A percentile compares a stretch with the other conserved stretches of the same genome.
These are phyloP conservation scores for Tricholauxania praeusta DNA, from an alignment of 2,888 invertebrate species.

Conservation along the genomic window DNA sequence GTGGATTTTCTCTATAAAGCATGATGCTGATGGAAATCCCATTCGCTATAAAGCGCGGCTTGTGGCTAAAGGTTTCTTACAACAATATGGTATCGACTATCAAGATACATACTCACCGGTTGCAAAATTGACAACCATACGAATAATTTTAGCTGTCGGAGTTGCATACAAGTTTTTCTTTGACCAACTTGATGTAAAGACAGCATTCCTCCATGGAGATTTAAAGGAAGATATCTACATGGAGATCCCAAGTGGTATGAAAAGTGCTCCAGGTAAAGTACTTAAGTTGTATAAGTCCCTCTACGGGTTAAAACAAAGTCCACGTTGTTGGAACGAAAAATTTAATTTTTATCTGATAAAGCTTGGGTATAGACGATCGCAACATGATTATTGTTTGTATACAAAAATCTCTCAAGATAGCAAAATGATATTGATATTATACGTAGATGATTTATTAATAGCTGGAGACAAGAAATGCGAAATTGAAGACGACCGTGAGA, in stretches of 20 bases:
- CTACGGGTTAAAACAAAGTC: constrained; percentile 8
- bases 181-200: constrained; percentile 14
- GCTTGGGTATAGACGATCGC: background rate
- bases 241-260: background rate
- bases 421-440: too few species aligned
- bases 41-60: too few species aligned
- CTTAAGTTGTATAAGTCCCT: background rate
- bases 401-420: too few species aligned
- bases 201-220: background rate
- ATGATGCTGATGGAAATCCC: constrained; percentile 7
- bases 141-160: too few species aligned
- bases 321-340: constrained; percentile 17
- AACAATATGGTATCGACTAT: too few species aligned
- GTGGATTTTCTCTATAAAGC: background rate
- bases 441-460: background rate
- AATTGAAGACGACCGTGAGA: background rate
- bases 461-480: constrained; percentile 1
- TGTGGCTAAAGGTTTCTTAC: too few species aligned
- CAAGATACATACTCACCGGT: too few species aligned
- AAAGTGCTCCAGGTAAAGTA: background rate
- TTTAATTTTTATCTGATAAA: background rate
- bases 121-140: background rate
- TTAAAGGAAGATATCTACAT: background rate
- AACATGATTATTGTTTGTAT: too few species aligned
- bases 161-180: constrained; percentile 7